A percentile compares a stretch with the other conserved stretches of the same genome.
Evolutionary conservation across 2,888 invertebrate species (phyloP).

Genomic region (Meandrusa payeni): DNA sequence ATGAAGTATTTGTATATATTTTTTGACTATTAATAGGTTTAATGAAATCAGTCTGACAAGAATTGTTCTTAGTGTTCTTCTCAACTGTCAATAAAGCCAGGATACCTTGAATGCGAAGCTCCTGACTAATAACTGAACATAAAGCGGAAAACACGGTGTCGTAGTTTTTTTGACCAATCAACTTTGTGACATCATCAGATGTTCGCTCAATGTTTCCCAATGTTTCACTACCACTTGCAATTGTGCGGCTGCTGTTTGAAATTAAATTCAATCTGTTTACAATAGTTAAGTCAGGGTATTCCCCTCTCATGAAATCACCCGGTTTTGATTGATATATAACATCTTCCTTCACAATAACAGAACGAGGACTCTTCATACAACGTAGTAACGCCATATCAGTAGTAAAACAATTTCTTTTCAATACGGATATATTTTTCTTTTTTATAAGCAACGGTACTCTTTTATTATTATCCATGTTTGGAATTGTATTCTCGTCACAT

Average conservation of each 20-base stretch:
- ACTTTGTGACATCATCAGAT: constrained; percentile 47
- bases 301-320: constrained; percentile 46
- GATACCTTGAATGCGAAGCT: constrained; percentile 53
- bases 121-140: constrained; percentile 54
- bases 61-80: constrained; percentile 18
- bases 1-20: constrained; percentile 7
- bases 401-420: constrained; percentile 15
- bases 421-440: constrained; percentile 22
- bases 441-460: constrained; percentile 20
- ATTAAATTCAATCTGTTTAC: constrained; percentile 40
- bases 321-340: constrained; percentile 41
- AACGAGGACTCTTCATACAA: constrained; percentile 22
- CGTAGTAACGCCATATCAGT: constrained; percentile 16
- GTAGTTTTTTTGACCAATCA: constrained; percentile 61
- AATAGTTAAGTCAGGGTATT: constrained; percentile 43
- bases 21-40: background rate
- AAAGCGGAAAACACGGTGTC: constrained; percentile 51
- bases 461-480: constrained; percentile 19
- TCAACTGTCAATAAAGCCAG: constrained; percentile 45
- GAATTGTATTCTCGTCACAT: background rate
- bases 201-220: constrained; percentile 38
- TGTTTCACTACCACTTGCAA: constrained; percentile 39
- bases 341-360: constrained; percentile 37
- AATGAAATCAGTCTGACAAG: constrained; percentile 21
- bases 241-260: constrained; percentile 44